Percentiles rank a stretch among this genome's conserved stretches.
Evolutionary conservation across 2,113 vertebrate species (phyloP).

Genomic region (Oriolus oriolus): DNA sequence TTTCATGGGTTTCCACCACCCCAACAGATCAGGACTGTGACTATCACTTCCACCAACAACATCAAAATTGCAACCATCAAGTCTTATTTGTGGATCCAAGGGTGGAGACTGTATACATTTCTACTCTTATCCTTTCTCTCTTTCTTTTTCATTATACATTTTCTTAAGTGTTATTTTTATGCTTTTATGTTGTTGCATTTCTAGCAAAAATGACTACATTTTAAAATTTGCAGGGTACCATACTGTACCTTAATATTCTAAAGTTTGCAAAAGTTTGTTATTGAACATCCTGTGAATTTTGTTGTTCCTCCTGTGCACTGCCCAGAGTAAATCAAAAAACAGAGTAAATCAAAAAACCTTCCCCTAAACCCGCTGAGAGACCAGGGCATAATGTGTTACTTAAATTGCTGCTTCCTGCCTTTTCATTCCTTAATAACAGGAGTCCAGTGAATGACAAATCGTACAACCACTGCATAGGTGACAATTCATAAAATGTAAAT

Average conservation of each 20-base stretch:
- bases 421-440: background rate
- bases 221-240: rapidly evolving
- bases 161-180: background rate
- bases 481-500: background rate
- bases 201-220: background rate
- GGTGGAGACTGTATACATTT: background rate
- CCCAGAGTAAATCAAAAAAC: background rate
- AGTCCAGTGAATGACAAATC: background rate
- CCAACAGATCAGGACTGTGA: background rate
- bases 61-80: background rate
- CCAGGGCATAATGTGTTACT: background rate
- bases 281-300: background rate
- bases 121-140: background rate
- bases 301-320: background rate
- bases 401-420: background rate
- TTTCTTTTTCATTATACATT: background rate
- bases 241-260: background rate
- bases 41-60: rapidly evolving
- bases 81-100: background rate
- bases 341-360: background rate
- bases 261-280: background rate
- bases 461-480: background rate
- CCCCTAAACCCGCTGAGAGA: rapidly evolving
- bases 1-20: background rate
- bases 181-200: background rate